Base-by-base conservation (phyloP, 1,140 invertebrate species). In the Caenorhabditis tropicalis region DNA sequence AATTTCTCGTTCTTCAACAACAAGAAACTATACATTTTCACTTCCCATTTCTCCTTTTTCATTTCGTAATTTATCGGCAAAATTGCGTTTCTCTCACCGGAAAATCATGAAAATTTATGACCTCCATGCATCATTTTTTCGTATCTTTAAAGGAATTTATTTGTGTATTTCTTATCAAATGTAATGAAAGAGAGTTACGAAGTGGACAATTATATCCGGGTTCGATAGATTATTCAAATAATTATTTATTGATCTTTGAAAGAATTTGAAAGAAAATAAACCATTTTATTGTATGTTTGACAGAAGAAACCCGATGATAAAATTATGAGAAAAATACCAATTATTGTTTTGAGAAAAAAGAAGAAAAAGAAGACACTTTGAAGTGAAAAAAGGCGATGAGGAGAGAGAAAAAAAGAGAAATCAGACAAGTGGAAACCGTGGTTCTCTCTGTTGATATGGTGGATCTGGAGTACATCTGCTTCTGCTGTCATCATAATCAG, bases 101-200 rank as follows among this genome's bases (percentile, higher is more conserved):
- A 39, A 36, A 29, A 70, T 36, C 29, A 27, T 70, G 60, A 16
- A 70, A 70, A 70, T 70, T 70, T 70, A 70, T 33, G 33, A 39
- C 33, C 60, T 70, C 60, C 60, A 70, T 58, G 60, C 60, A 70
- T 70, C 60, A 70, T 70, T 36, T 33, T 70, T 2, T 1, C 15
- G 2, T 36, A n/a, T 39, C 33, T 65, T 65, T 36, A 65, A 65
- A 65, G 29, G 58, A 65, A 36, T 70, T 70, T 15, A 70, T 70
- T 70, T 70, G 60, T 70, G 31, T 70, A n/a, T 39, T 70, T 70
- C 60, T 70, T 70, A 70, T 70, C 60, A n/a, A n/a, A 36, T 16
- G 19, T n/a, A 36, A 70, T 9, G 33, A 70, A 70, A 27, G 39
- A 70, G 60, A 70, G 60, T 70, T 70, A 27, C 60, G 60, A 70